Conservation (phyloP, 2,797 vertebrate species). For the Nothura maculosa region DNA sequence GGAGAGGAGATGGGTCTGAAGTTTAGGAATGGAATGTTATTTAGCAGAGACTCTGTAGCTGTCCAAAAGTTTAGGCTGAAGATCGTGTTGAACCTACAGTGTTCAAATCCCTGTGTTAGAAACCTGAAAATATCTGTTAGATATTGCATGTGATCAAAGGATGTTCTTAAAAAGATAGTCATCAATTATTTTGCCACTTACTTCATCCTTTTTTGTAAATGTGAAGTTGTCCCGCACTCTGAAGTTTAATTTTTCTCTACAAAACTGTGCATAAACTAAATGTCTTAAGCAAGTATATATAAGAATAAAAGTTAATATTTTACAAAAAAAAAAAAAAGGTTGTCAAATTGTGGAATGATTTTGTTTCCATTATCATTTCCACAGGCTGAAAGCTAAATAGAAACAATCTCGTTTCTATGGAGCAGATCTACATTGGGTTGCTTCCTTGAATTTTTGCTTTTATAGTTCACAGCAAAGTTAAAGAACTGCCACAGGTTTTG, state of each 20-base stretch:
- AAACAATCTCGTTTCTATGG: slow-evolving; percentile 55
- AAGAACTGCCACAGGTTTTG: slow-evolving; percentile 18
- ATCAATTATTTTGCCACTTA: background rate
- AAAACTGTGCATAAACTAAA: background rate
- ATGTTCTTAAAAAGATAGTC: background rate
- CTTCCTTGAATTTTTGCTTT: slow-evolving; percentile 55
- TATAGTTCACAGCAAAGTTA: slow-evolving; percentile 35
- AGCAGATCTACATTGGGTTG: slow-evolving; percentile 32
- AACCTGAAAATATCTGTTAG: background rate
- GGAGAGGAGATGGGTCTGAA: too few species aligned
- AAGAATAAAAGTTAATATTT: slow-evolving; percentile 33
- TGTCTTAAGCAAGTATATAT: background rate
- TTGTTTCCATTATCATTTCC: slow-evolving; percentile 58
- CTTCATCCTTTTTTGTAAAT: background rate
- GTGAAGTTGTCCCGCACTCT: background rate
- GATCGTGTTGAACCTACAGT: background rate
- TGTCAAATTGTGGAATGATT: slow-evolving; percentile 43
- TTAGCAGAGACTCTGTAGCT: background rate
- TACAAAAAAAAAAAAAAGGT: slow-evolving; percentile 56
- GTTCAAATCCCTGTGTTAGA: background rate
- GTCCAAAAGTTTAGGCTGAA: background rate
- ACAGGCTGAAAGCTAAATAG: slow-evolving; percentile 57
- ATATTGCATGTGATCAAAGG: background rate
- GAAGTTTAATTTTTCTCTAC: background rate
- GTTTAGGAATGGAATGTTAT: background rate